phyloP scores from a whole-genome alignment of 2,797 vertebrate genomes.

The Bradypodion ventrale region DNA sequence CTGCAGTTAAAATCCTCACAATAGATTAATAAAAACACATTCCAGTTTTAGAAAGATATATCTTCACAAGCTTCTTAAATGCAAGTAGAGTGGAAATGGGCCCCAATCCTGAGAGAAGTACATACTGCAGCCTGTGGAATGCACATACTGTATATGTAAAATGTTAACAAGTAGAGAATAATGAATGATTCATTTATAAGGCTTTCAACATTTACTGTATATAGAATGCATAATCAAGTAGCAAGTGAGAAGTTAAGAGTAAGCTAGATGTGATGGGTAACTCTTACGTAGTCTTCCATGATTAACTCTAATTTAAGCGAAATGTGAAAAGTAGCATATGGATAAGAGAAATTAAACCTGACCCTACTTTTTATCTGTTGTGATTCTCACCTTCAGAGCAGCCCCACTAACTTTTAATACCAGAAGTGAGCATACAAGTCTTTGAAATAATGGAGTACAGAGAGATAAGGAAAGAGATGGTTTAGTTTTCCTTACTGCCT shows the following conservation, averaged over 20 bases:
- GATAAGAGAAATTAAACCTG: not conserved
- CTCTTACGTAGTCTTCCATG: not conserved
- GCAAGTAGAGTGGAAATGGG: too few relatives aligned
- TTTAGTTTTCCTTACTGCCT: not conserved
- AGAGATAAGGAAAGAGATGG: not conserved
- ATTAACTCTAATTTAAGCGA: not conserved
- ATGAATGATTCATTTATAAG: not conserved
- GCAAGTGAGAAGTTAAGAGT: not conserved
- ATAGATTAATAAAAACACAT: too few relatives aligned
- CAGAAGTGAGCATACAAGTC: not conserved
- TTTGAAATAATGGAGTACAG: not conserved
- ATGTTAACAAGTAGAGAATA: not conserved
- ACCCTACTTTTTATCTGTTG: not conserved
- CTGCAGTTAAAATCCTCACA: too few relatives aligned
- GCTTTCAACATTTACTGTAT: not conserved
- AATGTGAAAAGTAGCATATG: not conserved
- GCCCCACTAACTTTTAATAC: not conserved
- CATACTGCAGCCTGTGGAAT: too few relatives aligned
- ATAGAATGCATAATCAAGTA: not conserved
- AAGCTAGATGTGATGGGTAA: not conserved
- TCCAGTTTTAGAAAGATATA: too few relatives aligned
- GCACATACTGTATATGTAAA: not conserved
- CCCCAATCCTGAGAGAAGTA: too few relatives aligned
- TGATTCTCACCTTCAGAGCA: not conserved
- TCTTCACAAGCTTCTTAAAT: too few relatives aligned